phyloP scores from a whole-genome alignment of 2,888 invertebrate species.

The Cybosia mesomella region DNA sequence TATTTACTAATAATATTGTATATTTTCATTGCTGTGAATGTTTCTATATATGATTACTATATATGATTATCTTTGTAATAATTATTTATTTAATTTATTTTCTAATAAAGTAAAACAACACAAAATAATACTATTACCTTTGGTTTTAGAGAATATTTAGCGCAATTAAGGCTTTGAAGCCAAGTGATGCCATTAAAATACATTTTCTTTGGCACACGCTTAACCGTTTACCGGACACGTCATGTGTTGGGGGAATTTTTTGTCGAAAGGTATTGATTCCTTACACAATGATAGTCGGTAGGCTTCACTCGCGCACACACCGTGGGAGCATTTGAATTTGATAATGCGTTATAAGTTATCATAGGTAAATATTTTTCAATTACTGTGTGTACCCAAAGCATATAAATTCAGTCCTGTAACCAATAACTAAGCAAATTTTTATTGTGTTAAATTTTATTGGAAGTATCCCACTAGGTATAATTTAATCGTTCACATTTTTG shows the following conservation, averaged over 20 bases:
- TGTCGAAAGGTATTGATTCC: background rate
- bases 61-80: background rate
- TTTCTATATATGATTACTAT: no score
- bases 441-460: background rate
- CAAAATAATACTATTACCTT: background rate
- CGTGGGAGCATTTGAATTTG: background rate
- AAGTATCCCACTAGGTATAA: no score
- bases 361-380: background rate
- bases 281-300: background rate
- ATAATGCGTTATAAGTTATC: no score
- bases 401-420: no score
- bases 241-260: background rate
- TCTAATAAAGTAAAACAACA: background rate
- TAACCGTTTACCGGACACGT: background rate
- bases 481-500: no score
- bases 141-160: background rate
- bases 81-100: background rate
- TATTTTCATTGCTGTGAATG: no score
- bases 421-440: no score
- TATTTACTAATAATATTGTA: no score
- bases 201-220: background rate
- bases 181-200: background rate
- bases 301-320: no score
- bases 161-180: background rate
- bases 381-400: background rate